Percentiles rank a stretch among this genome's conserved stretches.
Evolutionary conservation across 2,888 invertebrate genomes (phyloP).

Genomic region (Rhagonycha fulva): DNA sequence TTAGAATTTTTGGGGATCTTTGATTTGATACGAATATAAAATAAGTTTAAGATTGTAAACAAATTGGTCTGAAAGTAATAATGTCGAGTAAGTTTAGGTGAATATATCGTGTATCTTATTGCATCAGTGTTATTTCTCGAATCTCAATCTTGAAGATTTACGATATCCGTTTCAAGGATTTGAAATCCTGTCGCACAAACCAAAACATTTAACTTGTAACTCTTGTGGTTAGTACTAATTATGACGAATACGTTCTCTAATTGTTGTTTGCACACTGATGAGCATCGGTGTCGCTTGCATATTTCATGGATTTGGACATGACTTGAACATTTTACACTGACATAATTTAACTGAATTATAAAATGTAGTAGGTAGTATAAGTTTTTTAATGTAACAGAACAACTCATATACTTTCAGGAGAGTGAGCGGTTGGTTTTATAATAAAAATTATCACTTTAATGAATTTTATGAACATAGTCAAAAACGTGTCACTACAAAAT

Average conservation of each 20-base stretch:
- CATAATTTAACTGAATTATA: constrained; percentile 15
- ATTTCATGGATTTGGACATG: constrained; percentile 48
- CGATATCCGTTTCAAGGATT: constrained; percentile 33
- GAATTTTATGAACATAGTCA: constrained; percentile 3
- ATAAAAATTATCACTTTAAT: neutral
- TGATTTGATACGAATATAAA: neutral
- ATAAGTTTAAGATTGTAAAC: neutral
- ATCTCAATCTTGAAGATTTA: constrained; percentile 28
- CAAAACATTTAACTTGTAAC: constrained; percentile 50
- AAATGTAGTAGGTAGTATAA: neutral
- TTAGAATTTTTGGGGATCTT: neutral
- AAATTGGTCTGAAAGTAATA: neutral
- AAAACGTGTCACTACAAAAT: constrained; percentile 14
- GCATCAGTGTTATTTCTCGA: constrained; percentile 2
- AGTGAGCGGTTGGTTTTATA: neutral
- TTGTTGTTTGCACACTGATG: constrained; percentile 50
- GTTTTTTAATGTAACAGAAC: neutral
- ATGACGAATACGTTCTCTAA: constrained; percentile 51
- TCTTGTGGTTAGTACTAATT: constrained; percentile 49
- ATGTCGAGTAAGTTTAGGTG: neutral
- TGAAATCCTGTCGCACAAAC: constrained; percentile 46
- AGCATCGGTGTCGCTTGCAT: constrained; percentile 45
- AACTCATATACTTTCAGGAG: neutral
- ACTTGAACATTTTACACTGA: constrained; percentile 24
- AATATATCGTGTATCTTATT: neutral